Base-by-base conservation (phyloP, 2,797 vertebrate genomes). In the Huso huso region DNA sequence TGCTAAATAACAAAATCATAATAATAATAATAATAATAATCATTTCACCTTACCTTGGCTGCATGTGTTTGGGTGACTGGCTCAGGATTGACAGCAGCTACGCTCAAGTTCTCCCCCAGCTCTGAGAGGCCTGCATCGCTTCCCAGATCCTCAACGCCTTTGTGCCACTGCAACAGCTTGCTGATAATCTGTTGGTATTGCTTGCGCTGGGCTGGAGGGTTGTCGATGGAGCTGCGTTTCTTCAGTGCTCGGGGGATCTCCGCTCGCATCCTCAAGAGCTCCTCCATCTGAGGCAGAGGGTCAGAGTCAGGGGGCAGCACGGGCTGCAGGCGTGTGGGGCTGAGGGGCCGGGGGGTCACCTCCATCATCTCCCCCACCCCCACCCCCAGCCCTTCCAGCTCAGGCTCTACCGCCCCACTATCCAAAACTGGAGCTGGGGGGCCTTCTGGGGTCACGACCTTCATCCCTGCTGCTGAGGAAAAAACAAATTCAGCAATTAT, bases 181-280 rank as follows among this genome's bases (percentile, higher is more conserved):
- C 79, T 85, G 69, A 96, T 93, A 69, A 96, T 85, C 70, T 88
- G 85, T 65, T 90, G 93, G 79, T 96, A 97, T 71, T 93, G 90
- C 68, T 90, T 92, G 2, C 88, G 87, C 72, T 92, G 88, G 48
- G 85, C 77, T 0, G 81, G 78, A 0, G 83, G 83, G 58, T 84
- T 82, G 48, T 95, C 92, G 69, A 86, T 80, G 1, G 94, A 95
- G 6, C 93, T 90, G 0, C 93, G 84, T 63, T 86, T 93, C 66
- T 93, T 94, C 62, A 97, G 88, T 1, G 95, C 90, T 1, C 94
- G 81, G 0, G 95, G 95, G 67, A 97, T 92, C 73, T 95, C 92
- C 0, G 93, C 86, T 49, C 94, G 83, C 8, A 96, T 83, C 1
- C 88, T 84, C 0, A 93, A 85, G 62, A 96, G 69, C 73, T 87